Conservation (phyloP, 1,140 invertebrate species). For the Drosophila gunungcola region DNA sequence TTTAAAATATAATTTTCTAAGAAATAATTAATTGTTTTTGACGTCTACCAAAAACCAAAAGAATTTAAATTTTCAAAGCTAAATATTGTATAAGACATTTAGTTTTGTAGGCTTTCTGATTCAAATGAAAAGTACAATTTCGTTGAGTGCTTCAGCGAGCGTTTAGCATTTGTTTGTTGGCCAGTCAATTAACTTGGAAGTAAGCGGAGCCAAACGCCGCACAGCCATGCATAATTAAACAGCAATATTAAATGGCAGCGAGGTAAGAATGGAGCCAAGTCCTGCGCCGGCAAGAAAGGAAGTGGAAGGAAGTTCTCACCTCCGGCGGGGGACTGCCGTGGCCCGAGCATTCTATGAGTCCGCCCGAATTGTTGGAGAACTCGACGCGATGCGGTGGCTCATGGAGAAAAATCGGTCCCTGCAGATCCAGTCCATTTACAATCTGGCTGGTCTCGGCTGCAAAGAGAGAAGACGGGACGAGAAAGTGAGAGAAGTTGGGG, state of each 20-base stretch:
- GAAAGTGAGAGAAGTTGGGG: constrained; percentile 11
- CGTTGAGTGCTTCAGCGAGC: constrained; percentile 3
- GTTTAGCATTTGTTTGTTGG: constrained; percentile 54
- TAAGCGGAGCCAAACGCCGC: constrained; percentile 46
- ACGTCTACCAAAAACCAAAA: too few species aligned
- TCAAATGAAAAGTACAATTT: background rate
- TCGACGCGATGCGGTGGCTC: constrained; percentile 93
- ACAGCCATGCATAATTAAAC: constrained; percentile 77
- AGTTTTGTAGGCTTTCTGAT: too few species aligned
- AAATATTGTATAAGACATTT: too few species aligned
- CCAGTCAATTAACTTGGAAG: constrained; percentile 75
- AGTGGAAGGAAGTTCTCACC: constrained; percentile 74
- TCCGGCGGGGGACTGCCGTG: constrained; percentile 91
- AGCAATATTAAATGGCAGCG: constrained; percentile 47
- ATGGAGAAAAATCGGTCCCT: constrained; percentile 90
- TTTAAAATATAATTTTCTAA: too few species aligned
- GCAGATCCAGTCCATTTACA: constrained; percentile 88
- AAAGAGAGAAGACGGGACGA: background rate
- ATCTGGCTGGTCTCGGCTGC: constrained; percentile 69
- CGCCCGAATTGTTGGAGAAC: constrained; percentile 93
- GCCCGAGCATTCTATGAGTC: constrained; percentile 91
- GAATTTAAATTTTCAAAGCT: too few species aligned
- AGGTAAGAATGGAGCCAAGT: constrained; percentile 16
- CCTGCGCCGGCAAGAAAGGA: background rate
- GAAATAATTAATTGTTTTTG: too few species aligned